phyloP scores from a whole-genome alignment of 1,140 invertebrate species.

The Ptiloglossa arizonensis region DNA sequence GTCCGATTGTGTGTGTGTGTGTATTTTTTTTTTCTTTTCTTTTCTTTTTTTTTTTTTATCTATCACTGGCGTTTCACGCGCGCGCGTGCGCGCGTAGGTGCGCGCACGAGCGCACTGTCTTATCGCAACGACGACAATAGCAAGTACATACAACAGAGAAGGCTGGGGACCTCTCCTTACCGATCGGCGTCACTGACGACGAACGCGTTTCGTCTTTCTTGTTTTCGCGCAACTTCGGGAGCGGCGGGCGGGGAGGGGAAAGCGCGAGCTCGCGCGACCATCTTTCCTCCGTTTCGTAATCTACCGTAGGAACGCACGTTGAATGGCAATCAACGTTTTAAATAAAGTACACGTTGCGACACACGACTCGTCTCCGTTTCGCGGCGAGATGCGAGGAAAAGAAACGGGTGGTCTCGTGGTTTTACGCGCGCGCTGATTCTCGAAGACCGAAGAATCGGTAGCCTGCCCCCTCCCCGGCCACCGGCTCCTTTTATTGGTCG shows the following conservation, averaged over 20 bases:
- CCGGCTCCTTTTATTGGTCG: neutral
- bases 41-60: neutral
- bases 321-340: constrained; percentile 8
- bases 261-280: neutral
- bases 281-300: constrained; percentile 9
- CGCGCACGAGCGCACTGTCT: neutral
- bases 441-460: neutral
- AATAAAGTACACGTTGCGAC: neutral
- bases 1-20: neutral
- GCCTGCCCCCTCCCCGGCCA: neutral
- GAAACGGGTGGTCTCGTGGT: no score
- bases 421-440: no score
- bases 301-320: neutral
- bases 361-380: neutral
- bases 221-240: neutral
- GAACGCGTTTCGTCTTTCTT: neutral
- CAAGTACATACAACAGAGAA: neutral
- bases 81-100: no score
- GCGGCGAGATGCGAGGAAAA: no score
- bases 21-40: neutral
- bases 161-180: neutral
- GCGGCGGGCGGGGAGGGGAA: no score
- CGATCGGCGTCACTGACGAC: neutral
- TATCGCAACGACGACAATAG: constrained; percentile 46
- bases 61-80: constrained; percentile 9